Evolutionary conservation across 2,113 vertebrate species (phyloP).

Genomic region (Engystomops pustulosus): DNA sequence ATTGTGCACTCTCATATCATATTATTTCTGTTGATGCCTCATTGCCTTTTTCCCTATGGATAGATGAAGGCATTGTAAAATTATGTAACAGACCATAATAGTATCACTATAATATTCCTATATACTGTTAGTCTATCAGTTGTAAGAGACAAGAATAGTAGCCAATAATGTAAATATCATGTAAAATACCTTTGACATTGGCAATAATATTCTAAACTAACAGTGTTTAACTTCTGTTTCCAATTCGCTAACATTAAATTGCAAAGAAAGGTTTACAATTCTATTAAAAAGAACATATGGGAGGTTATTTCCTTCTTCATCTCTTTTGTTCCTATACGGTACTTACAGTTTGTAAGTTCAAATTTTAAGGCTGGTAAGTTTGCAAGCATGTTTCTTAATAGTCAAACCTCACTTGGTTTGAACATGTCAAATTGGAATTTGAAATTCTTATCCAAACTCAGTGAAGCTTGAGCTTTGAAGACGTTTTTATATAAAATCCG

Average conservation of each 20-base stretch:
- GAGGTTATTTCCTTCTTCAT: background rate
- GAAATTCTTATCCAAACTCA: constrained; percentile 53
- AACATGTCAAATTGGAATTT: constrained; percentile 56
- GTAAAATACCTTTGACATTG: background rate
- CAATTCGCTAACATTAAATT: background rate
- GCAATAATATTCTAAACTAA: background rate
- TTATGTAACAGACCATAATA: no score
- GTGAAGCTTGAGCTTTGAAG: constrained; percentile 52
- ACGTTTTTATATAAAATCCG: constrained; percentile 46
- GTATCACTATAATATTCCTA: no score
- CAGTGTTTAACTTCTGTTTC: background rate
- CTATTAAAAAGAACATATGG: background rate
- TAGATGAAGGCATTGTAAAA: no score
- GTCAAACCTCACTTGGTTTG: constrained; percentile 44
- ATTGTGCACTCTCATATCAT: no score
- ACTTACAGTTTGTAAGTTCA: constrained; percentile 32
- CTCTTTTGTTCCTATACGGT: constrained; percentile 16
- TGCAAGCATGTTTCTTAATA: constrained; percentile 53
- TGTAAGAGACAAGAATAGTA: background rate
- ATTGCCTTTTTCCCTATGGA: no score
- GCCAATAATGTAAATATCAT: background rate
- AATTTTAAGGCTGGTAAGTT: constrained; percentile 48
- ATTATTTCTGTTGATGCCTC: no score
- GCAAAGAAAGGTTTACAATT: background rate
- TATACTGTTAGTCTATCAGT: background rate